These are phyloP conservation scores for Zosterops japonicus DNA, from an alignment of 2,113 vertebrate genomes.

Conservation along the genomic window DNA sequence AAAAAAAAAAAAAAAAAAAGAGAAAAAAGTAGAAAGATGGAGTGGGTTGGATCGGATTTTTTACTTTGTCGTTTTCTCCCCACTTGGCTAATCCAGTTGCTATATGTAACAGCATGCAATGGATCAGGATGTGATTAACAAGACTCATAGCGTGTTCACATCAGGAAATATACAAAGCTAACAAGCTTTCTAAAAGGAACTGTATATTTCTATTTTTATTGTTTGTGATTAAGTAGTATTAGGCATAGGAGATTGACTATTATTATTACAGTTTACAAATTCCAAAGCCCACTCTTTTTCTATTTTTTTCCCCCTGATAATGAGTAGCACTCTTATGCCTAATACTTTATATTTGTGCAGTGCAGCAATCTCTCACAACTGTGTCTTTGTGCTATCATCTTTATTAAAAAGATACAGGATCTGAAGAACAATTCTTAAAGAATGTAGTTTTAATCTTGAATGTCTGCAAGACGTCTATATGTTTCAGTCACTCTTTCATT, in stretches of 20 bases:
- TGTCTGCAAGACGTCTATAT: not conserved
- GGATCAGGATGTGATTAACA: constrained; percentile 53
- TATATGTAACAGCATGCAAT: constrained; percentile 35
- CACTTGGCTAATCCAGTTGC: constrained; percentile 23
- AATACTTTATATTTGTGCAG: not conserved
- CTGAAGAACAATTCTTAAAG: not conserved
- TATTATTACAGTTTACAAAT: not conserved
- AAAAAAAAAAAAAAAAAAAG: too few relatives aligned
- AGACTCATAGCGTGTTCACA: constrained; percentile 2
- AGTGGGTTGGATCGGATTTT: not conserved
- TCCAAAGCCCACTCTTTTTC: not conserved
- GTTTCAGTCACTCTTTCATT: not conserved
- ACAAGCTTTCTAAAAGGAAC: not conserved
- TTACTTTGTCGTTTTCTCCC: not conserved
- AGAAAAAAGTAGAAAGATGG: not conserved
- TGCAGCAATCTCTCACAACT: not conserved
- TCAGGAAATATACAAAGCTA: not conserved
- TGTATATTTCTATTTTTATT: constrained; percentile 2
- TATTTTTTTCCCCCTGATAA: not conserved
- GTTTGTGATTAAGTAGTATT: constrained; percentile 32
- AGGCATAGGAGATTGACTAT: not conserved
- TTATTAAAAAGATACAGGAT: not conserved
- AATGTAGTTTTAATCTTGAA: not conserved
- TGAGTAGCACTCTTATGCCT: not conserved
- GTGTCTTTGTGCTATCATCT: not conserved